phyloP scores from a whole-genome alignment of 2,888 invertebrate genomes.

The Epinotia demarniana region DNA sequence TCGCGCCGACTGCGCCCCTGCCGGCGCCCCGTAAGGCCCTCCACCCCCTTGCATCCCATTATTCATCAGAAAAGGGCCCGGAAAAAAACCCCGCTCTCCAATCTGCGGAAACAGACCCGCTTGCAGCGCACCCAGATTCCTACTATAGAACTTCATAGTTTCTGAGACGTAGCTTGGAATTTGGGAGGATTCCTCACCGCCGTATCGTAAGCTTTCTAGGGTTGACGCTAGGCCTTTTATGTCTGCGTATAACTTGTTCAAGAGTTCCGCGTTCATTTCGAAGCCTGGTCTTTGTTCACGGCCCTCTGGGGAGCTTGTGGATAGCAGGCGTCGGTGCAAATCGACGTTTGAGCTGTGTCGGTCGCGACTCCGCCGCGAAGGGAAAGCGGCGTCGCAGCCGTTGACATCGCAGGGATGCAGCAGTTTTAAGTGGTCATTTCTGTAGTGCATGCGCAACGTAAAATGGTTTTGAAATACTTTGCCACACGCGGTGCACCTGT shows the following conservation, averaged over 20 bases:
- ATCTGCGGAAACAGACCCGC: conserved; percentile 77
- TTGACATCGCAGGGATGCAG: conserved; percentile 96
- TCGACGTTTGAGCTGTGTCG: conserved; percentile 85
- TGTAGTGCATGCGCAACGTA: conserved; percentile 95
- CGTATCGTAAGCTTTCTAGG: conserved; percentile 87
- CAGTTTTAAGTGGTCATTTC: conserved; percentile 95
- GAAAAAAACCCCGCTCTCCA: conserved; percentile 75
- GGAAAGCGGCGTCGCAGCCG: conserved; percentile 96
- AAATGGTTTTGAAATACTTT: conserved; percentile 96
- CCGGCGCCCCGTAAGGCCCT: conserved; percentile 73
- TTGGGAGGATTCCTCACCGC: conserved; percentile 74
- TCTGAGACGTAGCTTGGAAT: conserved; percentile 79
- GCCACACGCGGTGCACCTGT: conserved; percentile 93
- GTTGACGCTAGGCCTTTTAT: conserved; percentile 86
- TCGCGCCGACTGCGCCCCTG: conserved; percentile 72
- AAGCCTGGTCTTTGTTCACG: conserved; percentile 83
- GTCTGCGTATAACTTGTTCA: conserved; percentile 92
- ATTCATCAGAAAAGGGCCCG: conserved; percentile 76
- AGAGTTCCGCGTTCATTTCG: conserved; percentile 91
- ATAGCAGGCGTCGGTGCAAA: conserved; percentile 79
- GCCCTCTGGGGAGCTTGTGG: conserved; percentile 78
- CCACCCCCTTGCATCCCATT: conserved; percentile 69
- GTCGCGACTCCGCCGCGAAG: conserved; percentile 89
- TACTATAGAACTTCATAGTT: conserved; percentile 82
- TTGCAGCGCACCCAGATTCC: conserved; percentile 75